Conservation (phyloP, 2,113 vertebrate genomes). For the Potamarius usumacintae region DNA sequence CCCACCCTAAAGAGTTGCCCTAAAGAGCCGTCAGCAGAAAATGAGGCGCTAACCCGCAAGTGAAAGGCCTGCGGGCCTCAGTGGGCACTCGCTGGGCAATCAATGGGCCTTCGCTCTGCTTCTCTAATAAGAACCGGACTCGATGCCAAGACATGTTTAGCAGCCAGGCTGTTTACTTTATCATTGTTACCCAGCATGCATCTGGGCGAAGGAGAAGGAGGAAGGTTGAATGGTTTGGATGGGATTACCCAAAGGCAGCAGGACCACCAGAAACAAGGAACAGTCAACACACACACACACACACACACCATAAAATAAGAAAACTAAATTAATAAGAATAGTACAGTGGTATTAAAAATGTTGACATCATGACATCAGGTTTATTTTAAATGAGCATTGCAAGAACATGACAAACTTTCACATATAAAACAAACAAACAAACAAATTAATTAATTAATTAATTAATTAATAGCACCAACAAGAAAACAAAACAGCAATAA, state of each 20-base stretch:
- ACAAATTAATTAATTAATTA: too few relatives aligned
- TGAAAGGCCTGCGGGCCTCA: slow-evolving; percentile 59
- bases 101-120: slow-evolving; percentile 17
- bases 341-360: not conserved
- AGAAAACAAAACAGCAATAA: too few relatives aligned
- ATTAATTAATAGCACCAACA: too few relatives aligned
- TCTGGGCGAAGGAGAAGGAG: slow-evolving; percentile 39
- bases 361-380: not conserved
- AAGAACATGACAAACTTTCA: not conserved
- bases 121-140: slow-evolving; percentile 57
- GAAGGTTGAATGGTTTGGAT: slow-evolving; percentile 38
- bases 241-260: slow-evolving; percentile 25
- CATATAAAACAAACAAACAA: too few relatives aligned
- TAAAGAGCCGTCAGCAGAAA: slow-evolving; percentile 61
- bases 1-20: slow-evolving; percentile 57
- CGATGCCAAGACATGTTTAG: slow-evolving; percentile 59
- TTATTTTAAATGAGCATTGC: not conserved
- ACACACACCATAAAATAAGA: not conserved
- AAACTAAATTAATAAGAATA: not conserved
- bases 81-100: slow-evolving; percentile 47
- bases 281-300: not conserved
- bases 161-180: slow-evolving; percentile 60
- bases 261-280: slow-evolving; percentile 21
- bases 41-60: slow-evolving; percentile 63
- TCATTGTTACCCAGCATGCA: slow-evolving; percentile 61